Base-by-base conservation (phyloP, 35 echinoderm and acorn worm species). In the Apostichopus californicus region DNA sequence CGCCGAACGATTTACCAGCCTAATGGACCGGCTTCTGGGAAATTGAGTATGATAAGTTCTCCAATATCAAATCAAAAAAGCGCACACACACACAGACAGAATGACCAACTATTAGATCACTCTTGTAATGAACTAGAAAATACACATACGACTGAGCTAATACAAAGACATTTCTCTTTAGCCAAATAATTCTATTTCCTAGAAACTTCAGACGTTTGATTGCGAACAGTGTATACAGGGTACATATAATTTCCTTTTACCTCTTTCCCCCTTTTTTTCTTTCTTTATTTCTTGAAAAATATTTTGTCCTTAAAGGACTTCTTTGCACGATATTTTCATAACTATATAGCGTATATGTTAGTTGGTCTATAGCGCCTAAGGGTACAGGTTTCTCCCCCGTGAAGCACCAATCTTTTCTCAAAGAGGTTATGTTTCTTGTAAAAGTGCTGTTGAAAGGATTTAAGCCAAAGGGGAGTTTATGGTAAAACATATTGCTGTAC, bases 361-460 rank as follows among this genome's bases (percentile, higher is more conserved):
- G 11, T 68, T 25, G 55, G 80, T 85, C 18, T 85, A 24, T 17
- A 59, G 81, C 81, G 81, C 81, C 81, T 85, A 8, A 23, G 81
- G 81, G 55, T 22, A 59, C 57, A 58, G 53, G 81, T 59, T 58
- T 85, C 81, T 20, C 81, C 81, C 81, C 81, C 81, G 81, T 85
- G 57, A 59, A 85, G 81, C 58, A 59, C 81, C 54, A 58, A 85
- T 85, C 81, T 85, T 13, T 85, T 85, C 55, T 20, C 81, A 85
- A 20, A 85, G 10, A 85, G 81, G 81, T 85, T 85, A 59, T 54
- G 23, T 85, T 85, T 58, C 81, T 58, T n/a, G 81, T 85, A 85
- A 85, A 85, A 58, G 81, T 85, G 81, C 54, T 85, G 81, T 25
- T 85, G 81, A 85, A 85, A 85, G 20, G 56, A 56, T 85, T 21